Evolutionary conservation across 2,113 vertebrate species (phyloP).

Genomic region (Alouatta palliata): DNA sequence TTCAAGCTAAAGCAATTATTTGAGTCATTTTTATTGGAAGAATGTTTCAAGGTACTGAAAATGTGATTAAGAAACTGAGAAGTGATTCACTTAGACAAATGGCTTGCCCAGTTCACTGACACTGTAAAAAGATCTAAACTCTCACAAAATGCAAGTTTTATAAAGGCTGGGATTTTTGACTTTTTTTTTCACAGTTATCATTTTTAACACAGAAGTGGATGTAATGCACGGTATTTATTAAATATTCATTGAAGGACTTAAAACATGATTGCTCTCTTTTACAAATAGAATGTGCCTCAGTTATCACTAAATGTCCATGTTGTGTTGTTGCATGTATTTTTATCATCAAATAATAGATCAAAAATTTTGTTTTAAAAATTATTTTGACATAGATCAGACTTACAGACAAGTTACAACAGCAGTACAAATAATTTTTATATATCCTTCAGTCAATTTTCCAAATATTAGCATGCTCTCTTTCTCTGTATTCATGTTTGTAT

Average conservation of each 20-base stretch:
- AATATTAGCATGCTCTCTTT: not conserved
- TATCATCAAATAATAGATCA: not conserved
- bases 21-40: not conserved
- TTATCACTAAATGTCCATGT: not conserved
- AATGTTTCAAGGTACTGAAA: not conserved
- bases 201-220: not conserved
- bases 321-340: not conserved
- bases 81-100: slow-evolving; percentile 1
- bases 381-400: slow-evolving; percentile 12
- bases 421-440: not conserved
- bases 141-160: not conserved
- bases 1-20: not conserved
- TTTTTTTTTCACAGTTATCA: not conserved
- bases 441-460: not conserved
- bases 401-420: not conserved
- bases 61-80: slow-evolving; percentile 7
- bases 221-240: not conserved
- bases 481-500: not conserved
- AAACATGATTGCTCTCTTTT: not conserved
- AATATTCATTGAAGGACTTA: not conserved
- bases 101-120: not conserved
- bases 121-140: not conserved
- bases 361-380: not conserved
- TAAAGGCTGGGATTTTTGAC: not conserved
- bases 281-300: not conserved